A percentile compares a stretch with the other conserved stretches of the same genome.
Conservation (phyloP, 2,888 invertebrate species). For the Boloria selene region DNA sequence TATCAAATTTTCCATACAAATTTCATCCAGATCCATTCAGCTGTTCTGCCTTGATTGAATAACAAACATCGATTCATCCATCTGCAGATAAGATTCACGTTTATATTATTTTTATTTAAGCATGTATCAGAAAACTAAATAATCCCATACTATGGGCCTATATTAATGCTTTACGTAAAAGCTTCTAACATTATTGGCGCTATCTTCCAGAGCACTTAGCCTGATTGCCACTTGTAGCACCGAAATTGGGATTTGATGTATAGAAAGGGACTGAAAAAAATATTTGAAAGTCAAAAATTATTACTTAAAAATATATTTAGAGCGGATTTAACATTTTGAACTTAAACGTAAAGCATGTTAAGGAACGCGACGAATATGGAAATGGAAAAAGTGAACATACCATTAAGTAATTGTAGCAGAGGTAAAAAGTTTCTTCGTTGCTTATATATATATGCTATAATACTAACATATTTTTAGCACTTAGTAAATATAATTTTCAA, state of each 20-base stretch:
- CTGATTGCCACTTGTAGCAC: slow-evolving; percentile 19
- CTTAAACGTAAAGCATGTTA: neutral
- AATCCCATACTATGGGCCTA: neutral
- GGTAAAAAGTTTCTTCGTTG: too few relatives aligned
- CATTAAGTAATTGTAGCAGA: too few relatives aligned
- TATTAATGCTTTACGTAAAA: slow-evolving; percentile 6
- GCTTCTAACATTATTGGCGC: slow-evolving; percentile 13
- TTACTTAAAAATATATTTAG: neutral
- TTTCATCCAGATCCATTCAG: too few relatives aligned
- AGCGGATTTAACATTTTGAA: neutral
- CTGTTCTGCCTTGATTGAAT: too few relatives aligned
- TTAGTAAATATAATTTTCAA: too few relatives aligned
- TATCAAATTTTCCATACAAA: too few relatives aligned
- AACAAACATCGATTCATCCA: too few relatives aligned
- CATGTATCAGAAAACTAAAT: neutral
- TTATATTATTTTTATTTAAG: neutral
- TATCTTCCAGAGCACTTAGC: slow-evolving; percentile 21
- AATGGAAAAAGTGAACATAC: too few relatives aligned
- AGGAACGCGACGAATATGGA: too few relatives aligned
- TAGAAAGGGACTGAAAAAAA: neutral
- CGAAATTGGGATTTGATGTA: slow-evolving; percentile 17
- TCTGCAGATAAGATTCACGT: too few relatives aligned
- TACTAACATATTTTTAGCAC: too few relatives aligned
- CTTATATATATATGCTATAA: too few relatives aligned
- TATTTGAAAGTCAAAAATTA: slow-evolving; percentile 2